Percentiles rank a stretch among this genome's conserved stretches.
Evolutionary conservation across 2,797 vertebrate genomes (phyloP).

Genomic region (Pipistrellus pipistrellus): DNA sequence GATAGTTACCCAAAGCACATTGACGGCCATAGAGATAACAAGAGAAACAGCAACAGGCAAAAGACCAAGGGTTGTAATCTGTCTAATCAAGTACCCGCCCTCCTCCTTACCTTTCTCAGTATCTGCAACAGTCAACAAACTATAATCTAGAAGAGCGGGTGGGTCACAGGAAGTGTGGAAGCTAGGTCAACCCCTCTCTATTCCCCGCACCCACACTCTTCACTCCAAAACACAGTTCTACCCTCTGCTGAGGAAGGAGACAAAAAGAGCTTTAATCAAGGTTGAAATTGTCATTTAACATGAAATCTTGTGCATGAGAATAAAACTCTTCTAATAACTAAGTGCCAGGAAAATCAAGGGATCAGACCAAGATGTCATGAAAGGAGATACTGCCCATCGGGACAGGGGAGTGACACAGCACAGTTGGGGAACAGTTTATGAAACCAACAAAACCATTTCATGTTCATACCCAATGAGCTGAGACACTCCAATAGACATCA

Average conservation of each 20-base stretch:
- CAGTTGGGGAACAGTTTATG: not conserved
- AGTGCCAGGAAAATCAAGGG: not conserved
- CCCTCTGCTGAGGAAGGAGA: not conserved
- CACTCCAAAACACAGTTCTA: not conserved
- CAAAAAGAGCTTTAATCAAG: not conserved
- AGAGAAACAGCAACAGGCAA: not conserved
- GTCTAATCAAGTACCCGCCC: not conserved
- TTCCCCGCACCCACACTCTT: rapidly evolving
- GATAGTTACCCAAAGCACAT: not conserved
- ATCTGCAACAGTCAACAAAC: not conserved
- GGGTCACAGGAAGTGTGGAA: not conserved
- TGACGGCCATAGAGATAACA: too few relatives aligned
- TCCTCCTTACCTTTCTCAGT: not conserved
- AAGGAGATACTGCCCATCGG: not conserved
- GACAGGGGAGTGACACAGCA: not conserved
- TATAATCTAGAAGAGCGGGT: not conserved
- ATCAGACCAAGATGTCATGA: not conserved
- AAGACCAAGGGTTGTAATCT: not conserved
- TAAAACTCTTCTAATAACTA: not conserved
- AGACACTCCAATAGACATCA: not conserved
- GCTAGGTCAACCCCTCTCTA: rapidly evolving
- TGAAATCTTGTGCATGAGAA: not conserved
- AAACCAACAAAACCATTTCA: not conserved
- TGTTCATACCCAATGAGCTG: not conserved
- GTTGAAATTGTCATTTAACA: not conserved